phyloP scores from a whole-genome alignment of 2,797 vertebrate species.

The Aotus griseimembra region DNA sequence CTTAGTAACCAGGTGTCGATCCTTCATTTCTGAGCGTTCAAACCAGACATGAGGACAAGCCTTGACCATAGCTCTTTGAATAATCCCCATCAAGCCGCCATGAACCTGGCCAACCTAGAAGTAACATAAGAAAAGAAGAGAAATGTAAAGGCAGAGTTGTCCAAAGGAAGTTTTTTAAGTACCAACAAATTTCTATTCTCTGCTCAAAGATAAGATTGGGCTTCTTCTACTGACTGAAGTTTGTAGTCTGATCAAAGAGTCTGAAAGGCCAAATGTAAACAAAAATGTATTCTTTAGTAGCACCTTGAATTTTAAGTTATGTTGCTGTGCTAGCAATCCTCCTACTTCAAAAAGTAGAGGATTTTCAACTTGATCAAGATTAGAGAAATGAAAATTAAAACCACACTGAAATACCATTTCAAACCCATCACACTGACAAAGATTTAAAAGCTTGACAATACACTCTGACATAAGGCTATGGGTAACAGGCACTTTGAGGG shows the following conservation, averaged over 20 bases:
- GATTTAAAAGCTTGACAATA: not conserved
- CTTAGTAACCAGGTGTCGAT: slow-evolving; percentile 93
- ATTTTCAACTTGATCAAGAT: not conserved
- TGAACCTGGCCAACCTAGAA: slow-evolving; percentile 95
- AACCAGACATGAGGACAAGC: slow-evolving; percentile 98
- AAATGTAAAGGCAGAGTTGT: not conserved
- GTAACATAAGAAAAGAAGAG: not conserved
- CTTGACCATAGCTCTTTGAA: slow-evolving; percentile 94
- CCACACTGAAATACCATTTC: not conserved
- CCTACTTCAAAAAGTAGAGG: not conserved
- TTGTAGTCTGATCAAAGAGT: not conserved
- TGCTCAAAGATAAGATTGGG: not conserved
- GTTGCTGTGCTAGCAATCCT: not conserved
- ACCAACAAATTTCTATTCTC: not conserved
- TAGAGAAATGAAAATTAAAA: slow-evolving; percentile 33
- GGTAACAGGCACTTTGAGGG: not conserved
- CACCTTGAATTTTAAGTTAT: not conserved
- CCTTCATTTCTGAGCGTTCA: slow-evolving; percentile 96
- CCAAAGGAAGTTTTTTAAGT: not conserved
- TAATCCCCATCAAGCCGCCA: slow-evolving; percentile 94
- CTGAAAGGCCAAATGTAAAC: not conserved
- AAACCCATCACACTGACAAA: not conserved
- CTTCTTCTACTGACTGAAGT: not conserved
- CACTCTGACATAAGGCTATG: not conserved
- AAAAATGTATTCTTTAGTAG: not conserved